Percentiles rank a stretch among this genome's conserved stretches.
Conservation (phyloP, 1,140 invertebrate species). For the Ostrea edulis region DNA sequence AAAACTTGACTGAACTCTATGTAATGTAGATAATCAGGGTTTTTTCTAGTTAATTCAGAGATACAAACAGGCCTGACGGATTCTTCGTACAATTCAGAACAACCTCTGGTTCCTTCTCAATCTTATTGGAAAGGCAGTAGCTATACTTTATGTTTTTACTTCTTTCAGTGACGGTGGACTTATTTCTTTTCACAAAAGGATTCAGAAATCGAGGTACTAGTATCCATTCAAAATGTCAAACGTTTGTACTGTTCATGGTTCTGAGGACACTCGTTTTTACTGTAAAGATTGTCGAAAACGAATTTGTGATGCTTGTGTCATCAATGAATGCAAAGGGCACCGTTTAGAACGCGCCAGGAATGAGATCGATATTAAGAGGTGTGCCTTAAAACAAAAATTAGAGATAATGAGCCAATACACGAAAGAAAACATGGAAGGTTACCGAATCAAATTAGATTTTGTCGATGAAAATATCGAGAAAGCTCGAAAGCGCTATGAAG, state of each 20-base stretch:
- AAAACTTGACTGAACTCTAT: too few species aligned
- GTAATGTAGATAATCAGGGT: too few species aligned
- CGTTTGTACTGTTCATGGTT: neutral
- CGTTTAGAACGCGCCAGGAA: neutral
- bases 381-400: neutral
- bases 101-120: too few species aligned
- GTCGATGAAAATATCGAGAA: neutral
- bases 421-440: neutral
- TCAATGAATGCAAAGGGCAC: neutral
- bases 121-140: too few species aligned
- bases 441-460: neutral
- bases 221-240: neutral
- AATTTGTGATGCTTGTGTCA: neutral
- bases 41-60: too few species aligned
- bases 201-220: too few species aligned
- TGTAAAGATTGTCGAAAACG: neutral
- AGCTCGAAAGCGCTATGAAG: neutral
- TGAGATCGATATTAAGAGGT: neutral
- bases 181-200: too few species aligned
- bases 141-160: too few species aligned
- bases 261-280: neutral
- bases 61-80: too few species aligned
- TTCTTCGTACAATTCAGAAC: too few species aligned
- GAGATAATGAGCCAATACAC: neutral
- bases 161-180: too few species aligned